These are phyloP conservation scores for Chrysemys picta DNA, from an alignment of 2,113 vertebrate species.

Conservation along the genomic window DNA sequence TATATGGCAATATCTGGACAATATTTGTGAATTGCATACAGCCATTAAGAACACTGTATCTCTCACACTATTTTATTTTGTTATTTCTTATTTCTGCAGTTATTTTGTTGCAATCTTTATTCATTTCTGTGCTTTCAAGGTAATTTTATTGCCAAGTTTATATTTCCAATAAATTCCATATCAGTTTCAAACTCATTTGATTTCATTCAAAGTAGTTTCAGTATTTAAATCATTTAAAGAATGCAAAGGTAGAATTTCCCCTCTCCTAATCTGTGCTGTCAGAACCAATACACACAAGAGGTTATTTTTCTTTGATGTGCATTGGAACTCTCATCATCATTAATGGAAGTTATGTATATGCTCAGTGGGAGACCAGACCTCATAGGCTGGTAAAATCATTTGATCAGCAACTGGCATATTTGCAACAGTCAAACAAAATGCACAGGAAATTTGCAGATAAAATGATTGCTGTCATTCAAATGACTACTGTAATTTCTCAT, in stretches of 20 bases:
- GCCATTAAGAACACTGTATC: background rate
- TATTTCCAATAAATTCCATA: background rate
- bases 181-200: background rate
- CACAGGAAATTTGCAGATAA: background rate
- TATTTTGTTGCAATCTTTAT: background rate
- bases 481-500: background rate
- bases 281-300: background rate
- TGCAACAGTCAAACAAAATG: background rate
- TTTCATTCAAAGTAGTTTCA: background rate
- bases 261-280: background rate
- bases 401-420: background rate
- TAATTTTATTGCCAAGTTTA: background rate
- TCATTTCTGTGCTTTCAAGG: background rate
- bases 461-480: background rate
- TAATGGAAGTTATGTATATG: background rate
- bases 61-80: background rate
- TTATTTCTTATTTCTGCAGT: background rate
- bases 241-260: background rate
- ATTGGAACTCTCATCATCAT: background rate
- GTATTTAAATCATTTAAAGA: background rate
- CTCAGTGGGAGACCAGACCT: background rate
- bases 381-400: background rate
- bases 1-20: background rate
- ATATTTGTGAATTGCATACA: background rate
- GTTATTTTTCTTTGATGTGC: background rate